Conservation (phyloP, 2,888 invertebrate species). For the Polymixis lichenea region DNA sequence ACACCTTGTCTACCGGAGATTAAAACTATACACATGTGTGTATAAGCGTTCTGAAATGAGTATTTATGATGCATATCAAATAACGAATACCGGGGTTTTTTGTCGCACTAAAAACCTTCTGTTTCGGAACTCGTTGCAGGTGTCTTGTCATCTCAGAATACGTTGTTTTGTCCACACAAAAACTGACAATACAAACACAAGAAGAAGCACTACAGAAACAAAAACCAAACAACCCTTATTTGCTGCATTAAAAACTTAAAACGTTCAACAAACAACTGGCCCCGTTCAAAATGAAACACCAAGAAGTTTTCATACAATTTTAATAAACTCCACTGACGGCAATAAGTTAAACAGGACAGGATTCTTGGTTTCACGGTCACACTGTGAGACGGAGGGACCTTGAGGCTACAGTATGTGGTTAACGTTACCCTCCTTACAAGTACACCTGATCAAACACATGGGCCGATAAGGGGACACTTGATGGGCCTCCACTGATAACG, state of each 20-base stretch:
- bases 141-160: conserved; percentile 24
- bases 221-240: conserved; percentile 37
- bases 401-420: conserved; percentile 80
- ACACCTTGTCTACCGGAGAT: conserved; percentile 57
- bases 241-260: conserved; percentile 24
- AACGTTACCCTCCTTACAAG: conserved; percentile 76
- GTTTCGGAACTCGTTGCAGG: conserved; percentile 18
- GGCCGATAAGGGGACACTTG: conserved; percentile 88
- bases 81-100: conserved; percentile 42
- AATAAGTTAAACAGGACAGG: conserved; percentile 76
- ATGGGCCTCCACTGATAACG: conserved; percentile 85
- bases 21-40: conserved; percentile 56
- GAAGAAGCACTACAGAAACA: conserved; percentile 23
- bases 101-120: conserved; percentile 41
- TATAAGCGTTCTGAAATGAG: conserved; percentile 40
- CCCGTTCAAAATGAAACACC: conserved; percentile 44
- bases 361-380: conserved; percentile 81
- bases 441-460: conserved; percentile 90
- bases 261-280: conserved; percentile 37
- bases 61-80: conserved; percentile 59
- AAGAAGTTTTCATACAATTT: conserved; percentile 61
- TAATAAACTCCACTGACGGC: conserved; percentile 50
- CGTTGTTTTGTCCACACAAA: conserved; percentile 17
- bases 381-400: conserved; percentile 77
- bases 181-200: conserved; percentile 28